A percentile compares a stretch with the other conserved stretches of the same genome.
phyloP scores from a whole-genome alignment of 2,113 vertebrate species.

The Cephalopterus ornatus region DNA sequence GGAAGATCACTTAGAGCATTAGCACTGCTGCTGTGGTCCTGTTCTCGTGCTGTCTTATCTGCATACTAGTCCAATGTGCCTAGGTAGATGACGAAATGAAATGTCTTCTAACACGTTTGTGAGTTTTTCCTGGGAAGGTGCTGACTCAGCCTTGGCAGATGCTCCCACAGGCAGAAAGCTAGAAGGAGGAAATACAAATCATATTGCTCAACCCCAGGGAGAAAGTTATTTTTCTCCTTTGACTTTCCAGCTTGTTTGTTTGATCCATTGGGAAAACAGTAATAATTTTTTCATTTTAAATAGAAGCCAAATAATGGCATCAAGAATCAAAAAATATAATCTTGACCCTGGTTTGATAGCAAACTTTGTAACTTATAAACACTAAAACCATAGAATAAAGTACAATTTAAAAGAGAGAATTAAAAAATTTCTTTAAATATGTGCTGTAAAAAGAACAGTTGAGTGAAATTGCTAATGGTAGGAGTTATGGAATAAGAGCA shows the following conservation, averaged over 20 bases:
- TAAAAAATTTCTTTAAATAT: background rate
- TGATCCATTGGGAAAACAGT: background rate
- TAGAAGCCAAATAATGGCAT: background rate
- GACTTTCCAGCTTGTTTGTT: background rate
- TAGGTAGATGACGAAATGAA: slow-evolving; percentile 51
- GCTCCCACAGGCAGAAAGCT: slow-evolving; percentile 26
- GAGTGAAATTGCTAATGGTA: slow-evolving; percentile 20
- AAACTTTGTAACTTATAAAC: background rate
- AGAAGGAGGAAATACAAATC: background rate
- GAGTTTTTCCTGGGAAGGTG: slow-evolving; percentile 48
- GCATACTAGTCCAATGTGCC: slow-evolving; percentile 40
- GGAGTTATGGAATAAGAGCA: slow-evolving; percentile 11
- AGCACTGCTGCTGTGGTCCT: slow-evolving; percentile 45
- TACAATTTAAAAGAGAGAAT: background rate
- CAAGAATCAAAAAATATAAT: background rate
- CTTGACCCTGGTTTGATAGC: background rate
- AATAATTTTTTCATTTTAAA: background rate
- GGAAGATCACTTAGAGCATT: slow-evolving; percentile 69
- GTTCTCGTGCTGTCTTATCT: slow-evolving; percentile 41
- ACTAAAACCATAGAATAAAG: background rate
- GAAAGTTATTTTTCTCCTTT: background rate
- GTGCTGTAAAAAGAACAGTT: background rate
- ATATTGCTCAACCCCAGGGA: background rate
- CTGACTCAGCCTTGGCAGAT: slow-evolving; percentile 64
- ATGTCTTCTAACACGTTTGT: slow-evolving; percentile 16